These are phyloP conservation scores for Cheilosia soror DNA, from an alignment of 2,888 invertebrate genomes.

Conservation along the genomic window DNA sequence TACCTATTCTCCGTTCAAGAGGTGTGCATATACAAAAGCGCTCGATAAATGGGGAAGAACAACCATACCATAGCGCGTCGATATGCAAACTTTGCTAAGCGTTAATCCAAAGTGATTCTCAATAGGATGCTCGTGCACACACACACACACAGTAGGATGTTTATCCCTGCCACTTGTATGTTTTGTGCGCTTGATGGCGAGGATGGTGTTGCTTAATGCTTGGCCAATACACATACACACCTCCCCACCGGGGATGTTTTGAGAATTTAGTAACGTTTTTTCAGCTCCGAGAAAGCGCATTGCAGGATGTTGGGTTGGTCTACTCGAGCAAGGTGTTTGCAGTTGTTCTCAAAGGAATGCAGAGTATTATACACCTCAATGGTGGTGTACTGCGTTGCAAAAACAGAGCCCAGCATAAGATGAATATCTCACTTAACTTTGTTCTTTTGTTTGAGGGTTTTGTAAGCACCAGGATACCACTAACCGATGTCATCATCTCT, in stretches of 20 bases:
- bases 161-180: slow-evolving; percentile 62
- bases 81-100: slow-evolving; percentile 70
- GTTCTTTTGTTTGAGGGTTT: slow-evolving; percentile 38
- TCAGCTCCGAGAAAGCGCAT: slow-evolving; percentile 57
- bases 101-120: slow-evolving; percentile 73
- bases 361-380: slow-evolving; percentile 29
- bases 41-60: slow-evolving; percentile 3
- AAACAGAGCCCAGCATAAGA: slow-evolving; percentile 33
- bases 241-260: slow-evolving; percentile 31
- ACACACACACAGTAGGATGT: slow-evolving; percentile 26
- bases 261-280: slow-evolving; percentile 35
- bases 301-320: slow-evolving; percentile 54
- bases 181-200: slow-evolving; percentile 30
- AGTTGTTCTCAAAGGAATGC: slow-evolving; percentile 19
- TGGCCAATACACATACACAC: slow-evolving; percentile 11
- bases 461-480: slow-evolving; percentile 26
- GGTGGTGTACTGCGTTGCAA: slow-evolving; percentile 40
- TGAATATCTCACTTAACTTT: slow-evolving; percentile 60
- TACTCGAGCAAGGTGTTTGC: slow-evolving; percentile 55
- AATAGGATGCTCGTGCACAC: slow-evolving; percentile 62
- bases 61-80: slow-evolving; percentile 25
- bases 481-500: slow-evolving; percentile 21
- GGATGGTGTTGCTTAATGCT: slow-evolving; percentile 12
- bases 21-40: slow-evolving; percentile 22
- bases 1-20: slow-evolving; percentile 37